Conservation (phyloP, 2,888 invertebrate species). For the Erebia epiphron region DNA sequence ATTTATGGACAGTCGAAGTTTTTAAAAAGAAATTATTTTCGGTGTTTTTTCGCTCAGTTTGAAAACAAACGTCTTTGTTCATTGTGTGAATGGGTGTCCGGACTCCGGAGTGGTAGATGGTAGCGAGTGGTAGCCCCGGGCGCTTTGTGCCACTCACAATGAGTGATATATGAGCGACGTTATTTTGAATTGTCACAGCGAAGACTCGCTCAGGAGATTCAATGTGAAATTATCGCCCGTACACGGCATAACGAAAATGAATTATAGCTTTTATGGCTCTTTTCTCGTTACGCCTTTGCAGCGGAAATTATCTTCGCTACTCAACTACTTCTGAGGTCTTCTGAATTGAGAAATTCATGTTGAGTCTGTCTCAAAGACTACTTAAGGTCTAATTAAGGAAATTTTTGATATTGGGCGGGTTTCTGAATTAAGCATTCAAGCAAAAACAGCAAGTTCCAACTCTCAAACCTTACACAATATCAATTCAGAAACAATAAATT, state of each 20-base stretch:
- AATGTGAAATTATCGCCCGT: slow-evolving; percentile 80
- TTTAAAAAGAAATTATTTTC: slow-evolving; percentile 73
- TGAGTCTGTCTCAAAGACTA: too few species aligned
- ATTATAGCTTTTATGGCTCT: slow-evolving; percentile 75
- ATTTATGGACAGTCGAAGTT: slow-evolving; percentile 57
- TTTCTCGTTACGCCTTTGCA: slow-evolving; percentile 45
- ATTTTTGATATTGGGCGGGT: too few species aligned
- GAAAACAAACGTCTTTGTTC: slow-evolving; percentile 79
- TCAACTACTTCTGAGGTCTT: slow-evolving; percentile 40
- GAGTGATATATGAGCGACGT: slow-evolving; percentile 81
- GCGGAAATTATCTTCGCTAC: slow-evolving; percentile 38
- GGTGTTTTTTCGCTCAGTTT: slow-evolving; percentile 70
- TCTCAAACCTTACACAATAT: too few species aligned
- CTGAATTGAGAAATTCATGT: too few species aligned
- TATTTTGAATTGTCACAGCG: slow-evolving; percentile 76
- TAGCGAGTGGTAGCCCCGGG: slow-evolving; percentile 69
- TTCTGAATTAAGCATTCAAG: too few species aligned
- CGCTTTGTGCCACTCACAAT: slow-evolving; percentile 79
- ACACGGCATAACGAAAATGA: slow-evolving; percentile 81
- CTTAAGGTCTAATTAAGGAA: too few species aligned
- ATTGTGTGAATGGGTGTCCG: slow-evolving; percentile 68
- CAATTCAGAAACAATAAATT: too few species aligned
- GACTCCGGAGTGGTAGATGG: slow-evolving; percentile 61
- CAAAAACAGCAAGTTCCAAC: too few species aligned
- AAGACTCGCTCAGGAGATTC: slow-evolving; percentile 62